Evolutionary conservation across 2,888 invertebrate genomes (phyloP), one percentile per base, ranked within the genome.

Genomic region (Tinea pellionella): DNA sequence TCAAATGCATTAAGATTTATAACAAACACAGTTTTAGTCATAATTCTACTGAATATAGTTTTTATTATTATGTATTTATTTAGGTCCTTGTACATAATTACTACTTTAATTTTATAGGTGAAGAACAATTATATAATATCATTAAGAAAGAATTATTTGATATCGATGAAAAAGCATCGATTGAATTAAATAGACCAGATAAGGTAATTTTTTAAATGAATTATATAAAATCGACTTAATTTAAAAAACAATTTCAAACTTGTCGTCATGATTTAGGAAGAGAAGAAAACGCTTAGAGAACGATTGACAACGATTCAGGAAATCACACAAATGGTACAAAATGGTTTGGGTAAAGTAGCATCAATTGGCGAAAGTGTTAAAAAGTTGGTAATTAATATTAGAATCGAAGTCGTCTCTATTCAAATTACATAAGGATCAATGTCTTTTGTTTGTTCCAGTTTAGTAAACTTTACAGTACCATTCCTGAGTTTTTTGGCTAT

Each of bases 381-480:
- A 88, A 98, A 98, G 97, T 97, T 88, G 86, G 89, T 81, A 57
- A 41, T 30, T 19, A 29, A 2, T 55, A 24, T 24, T 42, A 8
- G 2, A 42, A 42, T 42, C 3, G 15, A 42, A 13, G 42, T 42
- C 2, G 15, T 42, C 2, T 13, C 7, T 42, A 13, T 42, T 42
- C 15, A 2, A 8, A 42, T 13, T 2, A 37, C 37, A 13, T 42
- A 6, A 24, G 2, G 24, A 24, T 24, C 6, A 24, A 24, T 24
- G 24, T 3, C 2, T 24, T 24, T 24, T 24, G 24, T 24, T 24
- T 24, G 2, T 90, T 90, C 65, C 89, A 97, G 97, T 82, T 93
- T 97, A 60, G 96, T 97, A 82, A 97, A 97, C 82, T 99, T 98
- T 86, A 95, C 96, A 60, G 94, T 96, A 67, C 97, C 98, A 8